These are phyloP conservation scores for Romanogobio albipinnatus DNA, from an alignment of 2,113 vertebrate genomes.

Conservation along the genomic window DNA sequence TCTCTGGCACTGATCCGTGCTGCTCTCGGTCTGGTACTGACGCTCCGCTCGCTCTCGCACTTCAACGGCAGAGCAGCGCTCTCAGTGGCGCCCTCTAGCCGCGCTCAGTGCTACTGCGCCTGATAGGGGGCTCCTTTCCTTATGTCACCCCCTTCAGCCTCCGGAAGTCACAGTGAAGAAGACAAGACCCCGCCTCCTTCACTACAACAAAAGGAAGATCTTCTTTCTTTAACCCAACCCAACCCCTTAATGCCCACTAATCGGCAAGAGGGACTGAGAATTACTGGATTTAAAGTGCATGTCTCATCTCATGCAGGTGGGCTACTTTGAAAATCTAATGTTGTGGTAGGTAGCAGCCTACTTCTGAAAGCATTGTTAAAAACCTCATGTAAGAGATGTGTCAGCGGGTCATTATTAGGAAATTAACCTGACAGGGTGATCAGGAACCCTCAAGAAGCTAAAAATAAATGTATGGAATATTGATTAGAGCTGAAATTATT, in stretches of 20 bases:
- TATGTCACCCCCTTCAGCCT: constrained; percentile 37
- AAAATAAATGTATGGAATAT: neutral
- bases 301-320: neutral
- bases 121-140: constrained; percentile 27
- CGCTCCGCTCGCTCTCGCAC: constrained; percentile 36
- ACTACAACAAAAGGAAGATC: constrained; percentile 59
- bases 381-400: neutral
- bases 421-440: neutral
- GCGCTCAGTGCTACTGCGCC: neutral
- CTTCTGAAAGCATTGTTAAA: constrained; percentile 12
- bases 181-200: constrained; percentile 55
- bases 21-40: constrained; percentile 59
- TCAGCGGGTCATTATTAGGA: neutral
- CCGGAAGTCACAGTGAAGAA: constrained; percentile 53
- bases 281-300: constrained; percentile 35
- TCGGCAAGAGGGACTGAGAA: constrained; percentile 38
- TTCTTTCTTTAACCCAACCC: constrained; percentile 51
- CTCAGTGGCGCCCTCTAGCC: constrained; percentile 62
- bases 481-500: neutral
- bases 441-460: neutral
- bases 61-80: constrained; percentile 47
- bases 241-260: constrained; percentile 36
- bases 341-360: neutral
- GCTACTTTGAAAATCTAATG: neutral
- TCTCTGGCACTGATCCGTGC: constrained; percentile 42